Percentiles rank a stretch among this genome's conserved stretches.
Evolutionary conservation across 2,113 vertebrate species (phyloP).

Genomic region (Melanotaenia duboulayi): DNA sequence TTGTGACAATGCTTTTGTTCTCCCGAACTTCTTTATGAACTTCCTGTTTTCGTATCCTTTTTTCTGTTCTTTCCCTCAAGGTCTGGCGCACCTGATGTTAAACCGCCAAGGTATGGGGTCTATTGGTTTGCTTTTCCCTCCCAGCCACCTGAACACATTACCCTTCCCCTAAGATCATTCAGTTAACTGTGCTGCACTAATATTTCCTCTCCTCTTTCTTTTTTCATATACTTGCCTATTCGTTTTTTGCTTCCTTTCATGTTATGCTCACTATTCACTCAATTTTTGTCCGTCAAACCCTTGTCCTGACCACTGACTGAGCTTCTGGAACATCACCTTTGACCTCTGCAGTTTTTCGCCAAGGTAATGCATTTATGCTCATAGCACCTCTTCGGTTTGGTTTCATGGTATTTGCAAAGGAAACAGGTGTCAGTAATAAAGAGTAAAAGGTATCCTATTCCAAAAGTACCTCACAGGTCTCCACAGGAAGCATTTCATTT

Average conservation of each 20-base stretch:
- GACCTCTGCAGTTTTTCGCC: slow-evolving; percentile 83
- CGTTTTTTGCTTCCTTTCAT: slow-evolving; percentile 79
- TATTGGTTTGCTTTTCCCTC: slow-evolving; percentile 80
- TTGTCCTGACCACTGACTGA: slow-evolving; percentile 87
- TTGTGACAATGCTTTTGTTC: slow-evolving; percentile 88
- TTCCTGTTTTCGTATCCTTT: slow-evolving; percentile 87
- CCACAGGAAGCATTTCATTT: slow-evolving; percentile 16
- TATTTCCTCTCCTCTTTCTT: slow-evolving; percentile 73
- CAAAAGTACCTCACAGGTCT: slow-evolving; percentile 27
- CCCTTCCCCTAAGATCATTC: slow-evolving; percentile 64
- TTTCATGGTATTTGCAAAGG: slow-evolving; percentile 72
- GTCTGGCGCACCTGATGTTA: slow-evolving; percentile 90
- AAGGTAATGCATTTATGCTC: slow-evolving; percentile 84
- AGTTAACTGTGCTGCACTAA: slow-evolving; percentile 79
- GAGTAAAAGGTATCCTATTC: slow-evolving; percentile 16
- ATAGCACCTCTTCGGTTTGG: slow-evolving; percentile 76
- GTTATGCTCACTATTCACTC: slow-evolving; percentile 83
- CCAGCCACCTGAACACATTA: slow-evolving; percentile 72
- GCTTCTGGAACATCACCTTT: slow-evolving; percentile 85
- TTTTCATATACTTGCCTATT: slow-evolving; percentile 70
- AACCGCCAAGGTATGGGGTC: slow-evolving; percentile 88
- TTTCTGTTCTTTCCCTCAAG: slow-evolving; percentile 89
- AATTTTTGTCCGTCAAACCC: slow-evolving; percentile 85
- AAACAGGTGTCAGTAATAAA: slow-evolving; percentile 33
- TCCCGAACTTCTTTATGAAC: slow-evolving; percentile 87